These are phyloP conservation scores for Smutsia temminckii DNA, from an alignment of 2,797 vertebrate genomes.

Conservation along the genomic window DNA sequence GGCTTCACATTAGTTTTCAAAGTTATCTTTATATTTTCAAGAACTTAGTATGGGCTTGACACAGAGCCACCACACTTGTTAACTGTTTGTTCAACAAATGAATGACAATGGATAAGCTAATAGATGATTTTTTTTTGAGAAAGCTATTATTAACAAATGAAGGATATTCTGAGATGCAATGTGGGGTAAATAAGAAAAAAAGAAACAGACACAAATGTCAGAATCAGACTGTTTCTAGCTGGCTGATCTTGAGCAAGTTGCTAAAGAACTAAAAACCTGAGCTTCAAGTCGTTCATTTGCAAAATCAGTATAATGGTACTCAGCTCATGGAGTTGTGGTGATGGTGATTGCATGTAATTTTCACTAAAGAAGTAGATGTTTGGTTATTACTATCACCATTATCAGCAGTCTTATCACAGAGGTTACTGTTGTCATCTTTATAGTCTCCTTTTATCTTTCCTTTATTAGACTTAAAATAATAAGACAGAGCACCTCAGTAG, in stretches of 20 bases:
- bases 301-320: not conserved
- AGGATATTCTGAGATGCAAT: not conserved
- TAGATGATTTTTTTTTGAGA: not conserved
- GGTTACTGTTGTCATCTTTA: not conserved
- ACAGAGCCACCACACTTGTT: not conserved
- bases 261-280: not conserved
- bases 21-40: not conserved
- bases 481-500: not conserved
- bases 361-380: not conserved
- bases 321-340: not conserved
- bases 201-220: not conserved
- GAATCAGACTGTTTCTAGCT: not conserved
- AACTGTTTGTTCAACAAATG: not conserved
- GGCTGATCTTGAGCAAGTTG: not conserved
- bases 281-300: not conserved
- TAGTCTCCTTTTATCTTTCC: not conserved
- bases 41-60: not conserved
- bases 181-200: not conserved
- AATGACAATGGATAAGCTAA: not conserved
- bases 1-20: not conserved
- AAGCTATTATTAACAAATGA: not conserved
- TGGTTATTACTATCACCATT: not conserved
- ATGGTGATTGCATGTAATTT: not conserved
- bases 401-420: not conserved
- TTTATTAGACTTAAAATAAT: not conserved